Base-by-base conservation (phyloP, 2,113 vertebrate genomes). In the Barbus barbus region DNA sequence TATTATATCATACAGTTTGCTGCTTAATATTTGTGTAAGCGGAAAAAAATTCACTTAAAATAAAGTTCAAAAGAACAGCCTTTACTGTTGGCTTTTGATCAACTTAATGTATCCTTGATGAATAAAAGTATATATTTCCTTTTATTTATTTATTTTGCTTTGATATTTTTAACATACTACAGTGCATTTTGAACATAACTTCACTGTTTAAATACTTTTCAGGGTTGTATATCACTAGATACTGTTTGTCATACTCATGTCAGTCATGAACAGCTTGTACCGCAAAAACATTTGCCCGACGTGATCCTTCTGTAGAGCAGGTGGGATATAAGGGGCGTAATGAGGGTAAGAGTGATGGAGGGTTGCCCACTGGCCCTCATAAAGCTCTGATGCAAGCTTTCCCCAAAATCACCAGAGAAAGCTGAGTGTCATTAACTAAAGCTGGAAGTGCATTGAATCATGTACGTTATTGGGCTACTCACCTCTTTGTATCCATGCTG, bases 401-500 rank as follows among this genome's bases (percentile, higher is more conserved):
- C 16, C 28, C 16, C 63, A 16, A 20, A 3, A 33, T 20, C 65
- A 31, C 14, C 26, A 33, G 28, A 2, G 7, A 65, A 31, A 20
- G 16, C 31, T 22, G 31, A 67, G 63, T 11, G 63, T 67, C 63
- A 18, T 28, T 67, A 20, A 67, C 16, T 56, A 67, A 20, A 67
- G 16, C 3, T 36, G 18, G 18, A 69, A 36, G 31, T 69, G 31
- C 31, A 69, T 5, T 69, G 18, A 36, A n/a, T 71, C 12, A 1
- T 44, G 20, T 44, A 12, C 0, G 5, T 16, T 41, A 41, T 72
- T 24, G 1, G 12, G 69, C 38, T 24, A 18, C 79, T 44, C 74
- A 85, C 80, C 79, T 85, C 61, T 69, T 36, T 87, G 71, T 5
- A 85, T 20, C 58, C 84, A 83, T 1, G 58, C 28, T 5, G 84